Evolutionary conservation across 2,797 vertebrate genomes (phyloP).

Genomic region (Limnodromus scolopaceus): DNA sequence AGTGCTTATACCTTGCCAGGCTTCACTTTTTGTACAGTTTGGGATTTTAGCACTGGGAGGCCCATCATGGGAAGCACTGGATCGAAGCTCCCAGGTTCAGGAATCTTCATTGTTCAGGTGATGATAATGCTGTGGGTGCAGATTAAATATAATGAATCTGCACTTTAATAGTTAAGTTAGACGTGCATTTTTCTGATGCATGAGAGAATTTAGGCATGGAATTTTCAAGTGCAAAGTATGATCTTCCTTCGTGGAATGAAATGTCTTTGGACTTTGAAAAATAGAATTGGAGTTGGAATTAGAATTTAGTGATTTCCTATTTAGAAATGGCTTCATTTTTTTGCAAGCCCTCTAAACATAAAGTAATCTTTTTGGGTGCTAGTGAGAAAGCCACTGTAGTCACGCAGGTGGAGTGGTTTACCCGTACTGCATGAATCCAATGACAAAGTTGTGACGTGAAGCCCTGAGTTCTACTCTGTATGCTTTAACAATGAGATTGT

Average conservation of each 20-base stretch:
- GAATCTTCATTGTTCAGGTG: not conserved
- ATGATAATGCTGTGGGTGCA: not conserved
- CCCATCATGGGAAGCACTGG: not conserved
- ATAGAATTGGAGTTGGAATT: not conserved
- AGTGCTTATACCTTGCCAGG: not conserved
- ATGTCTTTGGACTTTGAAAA: not conserved
- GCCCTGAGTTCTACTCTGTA: not conserved
- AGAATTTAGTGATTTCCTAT: not conserved
- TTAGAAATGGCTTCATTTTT: not conserved
- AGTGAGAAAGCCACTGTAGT: not conserved
- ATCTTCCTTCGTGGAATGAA: not conserved
- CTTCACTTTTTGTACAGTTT: not conserved
- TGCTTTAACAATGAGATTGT: not conserved
- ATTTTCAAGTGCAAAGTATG: not conserved
- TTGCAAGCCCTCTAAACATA: not conserved
- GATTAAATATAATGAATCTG: not conserved
- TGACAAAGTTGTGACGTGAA: not conserved
- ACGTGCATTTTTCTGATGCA: not conserved
- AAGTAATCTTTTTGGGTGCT: not conserved
- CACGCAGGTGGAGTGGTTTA: not conserved
- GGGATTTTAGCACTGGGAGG: not conserved
- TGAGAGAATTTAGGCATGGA: not conserved
- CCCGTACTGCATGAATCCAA: not conserved
- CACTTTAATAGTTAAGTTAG: not conserved
- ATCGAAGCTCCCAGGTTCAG: not conserved